Evolutionary conservation across 2,888 invertebrate species (phyloP), one percentile per base, ranked within the genome.

Genomic region (Argyresthia goedartella): DNA sequence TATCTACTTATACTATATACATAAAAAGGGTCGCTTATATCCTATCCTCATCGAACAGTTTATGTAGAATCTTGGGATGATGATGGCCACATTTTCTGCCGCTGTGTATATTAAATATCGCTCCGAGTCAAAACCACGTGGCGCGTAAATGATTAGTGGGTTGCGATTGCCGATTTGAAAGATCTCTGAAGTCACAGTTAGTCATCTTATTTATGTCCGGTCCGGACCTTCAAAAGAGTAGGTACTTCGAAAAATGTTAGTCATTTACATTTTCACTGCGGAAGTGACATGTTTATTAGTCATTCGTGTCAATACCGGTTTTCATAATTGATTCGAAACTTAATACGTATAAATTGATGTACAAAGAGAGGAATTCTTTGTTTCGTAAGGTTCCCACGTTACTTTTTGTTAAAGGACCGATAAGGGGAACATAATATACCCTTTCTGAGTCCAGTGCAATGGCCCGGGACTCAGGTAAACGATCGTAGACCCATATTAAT

Each of bases 371-470:
- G 66, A 77, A 71, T 74, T 75, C 74, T 76, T 81, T 80, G 78
- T 79, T 79, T 71, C 62, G 68, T 68, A 77, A 59, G 68, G 75
- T 85, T 86, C 85, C 82, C 85, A 86, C 85, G 82, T 76, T 81
- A 73, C 16, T 81, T 81, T 81, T 81, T 81, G 77, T 82, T 67
- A 70, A 71, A 69, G 67, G 72, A 67, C 65, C 77, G 81, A 82
- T 85, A 82, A 84, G 81, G 82, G 84, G 82, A 80, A 75, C 74
- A 69, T 72, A 69, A 69, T 72, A 69, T 79, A 81, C 84, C 85
- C 84, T 84, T 84, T 80, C 76, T 78, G 74, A 73, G 74, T 69
- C 69, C 69, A 71, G 71, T 52, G 47, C 47, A 52, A 48, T 48
- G 48, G 52, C 47, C 52, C 25, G 51, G 43, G 43, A 46, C 46